Evolutionary conservation across 37 sponge, comb jelly and placozoan species (phyloP).

Genomic region (Axinella damicornis): DNA sequence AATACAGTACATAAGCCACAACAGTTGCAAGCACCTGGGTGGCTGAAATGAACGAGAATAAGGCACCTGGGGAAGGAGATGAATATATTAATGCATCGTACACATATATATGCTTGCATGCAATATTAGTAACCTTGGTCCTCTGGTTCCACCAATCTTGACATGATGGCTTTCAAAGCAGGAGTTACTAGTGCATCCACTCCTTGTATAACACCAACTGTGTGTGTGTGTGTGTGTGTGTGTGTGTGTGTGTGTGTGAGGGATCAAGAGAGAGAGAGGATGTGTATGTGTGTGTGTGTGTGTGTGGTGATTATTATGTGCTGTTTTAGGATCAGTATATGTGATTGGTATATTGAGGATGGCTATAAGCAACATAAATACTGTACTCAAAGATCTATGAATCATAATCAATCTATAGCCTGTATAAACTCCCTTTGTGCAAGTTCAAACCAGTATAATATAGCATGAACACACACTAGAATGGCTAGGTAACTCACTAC

Average conservation of each 20-base stretch:
- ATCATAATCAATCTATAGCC: no score
- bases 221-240: background rate
- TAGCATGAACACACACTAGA: no score
- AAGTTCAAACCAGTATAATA: no score
- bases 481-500: no score
- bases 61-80: slow-evolving; percentile 19
- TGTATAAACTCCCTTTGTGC: no score
- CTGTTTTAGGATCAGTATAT: no score
- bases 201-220: slow-evolving; percentile 40
- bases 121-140: slow-evolving; percentile 24
- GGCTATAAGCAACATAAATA: no score
- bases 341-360: no score
- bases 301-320: background rate
- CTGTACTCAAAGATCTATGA: no score
- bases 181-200: slow-evolving; percentile 34
- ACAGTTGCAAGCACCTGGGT: slow-evolving; percentile 30
- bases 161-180: slow-evolving; percentile 43
- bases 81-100: background rate
- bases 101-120: background rate
- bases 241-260: background rate
- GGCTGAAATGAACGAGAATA: slow-evolving; percentile 40
- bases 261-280: background rate
- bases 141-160: slow-evolving; percentile 11
- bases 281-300: slow-evolving; percentile 7
- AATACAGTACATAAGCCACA: slow-evolving; percentile 13